phyloP scores from a whole-genome alignment of 2,888 invertebrate genomes.

The Latrodectus elegans region DNA sequence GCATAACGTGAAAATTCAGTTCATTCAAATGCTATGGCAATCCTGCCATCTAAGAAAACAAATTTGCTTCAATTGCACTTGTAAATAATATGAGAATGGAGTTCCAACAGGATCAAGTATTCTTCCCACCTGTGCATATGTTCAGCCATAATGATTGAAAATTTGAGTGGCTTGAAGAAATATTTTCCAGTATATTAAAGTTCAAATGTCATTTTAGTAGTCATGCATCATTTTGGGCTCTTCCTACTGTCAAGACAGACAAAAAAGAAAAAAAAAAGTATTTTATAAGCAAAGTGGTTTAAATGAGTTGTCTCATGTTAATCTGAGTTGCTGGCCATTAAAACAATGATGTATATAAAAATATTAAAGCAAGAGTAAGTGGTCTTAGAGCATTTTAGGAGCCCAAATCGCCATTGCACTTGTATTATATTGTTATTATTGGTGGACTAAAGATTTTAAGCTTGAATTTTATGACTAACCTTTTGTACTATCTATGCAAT shows the following conservation, averaged over 20 bases:
- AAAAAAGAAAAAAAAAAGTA: neutral
- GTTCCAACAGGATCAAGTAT: neutral
- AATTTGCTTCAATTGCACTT: neutral
- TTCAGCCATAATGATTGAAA: conserved; percentile 4
- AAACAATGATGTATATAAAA: neutral
- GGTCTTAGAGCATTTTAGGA: conserved; percentile 4
- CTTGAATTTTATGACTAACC: conserved; percentile 60
- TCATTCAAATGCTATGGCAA: neutral
- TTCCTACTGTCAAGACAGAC: neutral
- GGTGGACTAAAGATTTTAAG: conserved; percentile 54
- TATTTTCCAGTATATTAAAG: conserved; percentile 8
- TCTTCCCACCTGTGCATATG: conserved; percentile 43
- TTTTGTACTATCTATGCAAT: conserved; percentile 55
- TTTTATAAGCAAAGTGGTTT: neutral
- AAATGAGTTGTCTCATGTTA: neutral
- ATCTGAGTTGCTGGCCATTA: neutral
- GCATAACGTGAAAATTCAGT: conserved; percentile 66
- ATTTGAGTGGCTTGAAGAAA: neutral
- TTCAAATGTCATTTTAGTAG: conserved; percentile 53
- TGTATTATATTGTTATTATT: conserved; percentile 61
- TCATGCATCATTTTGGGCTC: conserved; percentile 53
- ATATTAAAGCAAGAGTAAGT: neutral
- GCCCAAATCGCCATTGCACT: conserved; percentile 63
- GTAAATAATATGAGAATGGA: neutral
- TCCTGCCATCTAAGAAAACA: neutral